These are phyloP conservation scores for Seriola aureovittata DNA, from an alignment of 2,113 vertebrate genomes.

Conservation along the genomic window DNA sequence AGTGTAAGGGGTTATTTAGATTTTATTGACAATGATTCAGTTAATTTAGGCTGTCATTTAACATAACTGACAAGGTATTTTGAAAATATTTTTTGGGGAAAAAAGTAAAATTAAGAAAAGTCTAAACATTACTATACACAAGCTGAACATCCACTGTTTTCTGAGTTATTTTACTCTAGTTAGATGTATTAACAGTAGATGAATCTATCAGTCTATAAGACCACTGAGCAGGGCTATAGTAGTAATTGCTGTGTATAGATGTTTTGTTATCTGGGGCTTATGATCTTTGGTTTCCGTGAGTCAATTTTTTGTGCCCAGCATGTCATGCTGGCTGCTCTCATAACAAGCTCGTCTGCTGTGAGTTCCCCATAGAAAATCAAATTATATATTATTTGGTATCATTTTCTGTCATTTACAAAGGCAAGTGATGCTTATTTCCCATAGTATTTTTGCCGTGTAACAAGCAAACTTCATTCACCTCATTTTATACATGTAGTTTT, in stretches of 20 bases:
- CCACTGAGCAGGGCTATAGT: background rate
- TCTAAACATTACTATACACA: background rate
- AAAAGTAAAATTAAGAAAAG: too few species aligned
- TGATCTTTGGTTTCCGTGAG: background rate
- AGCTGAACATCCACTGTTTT: background rate
- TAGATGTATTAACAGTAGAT: background rate
- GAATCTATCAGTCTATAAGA: background rate
- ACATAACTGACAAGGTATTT: too few species aligned
- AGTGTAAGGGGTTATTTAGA: background rate
- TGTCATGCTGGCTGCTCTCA: too few species aligned
- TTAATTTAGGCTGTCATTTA: background rate
- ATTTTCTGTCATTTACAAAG: too few species aligned
- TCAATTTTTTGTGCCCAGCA: too few species aligned
- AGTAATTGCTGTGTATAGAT: background rate
- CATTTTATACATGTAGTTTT: background rate
- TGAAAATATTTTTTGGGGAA: too few species aligned
- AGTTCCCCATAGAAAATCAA: too few species aligned
- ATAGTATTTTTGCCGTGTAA: background rate
- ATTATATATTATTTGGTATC: too few species aligned
- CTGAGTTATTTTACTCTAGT: background rate
- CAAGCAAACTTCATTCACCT: background rate
- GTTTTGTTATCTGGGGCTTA: background rate
- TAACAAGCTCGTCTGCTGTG: too few species aligned
- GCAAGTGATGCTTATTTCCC: too few species aligned
- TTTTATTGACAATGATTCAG: background rate